Evolutionary conservation across 2,888 invertebrate species (phyloP), one percentile per base, ranked within the genome.

Genomic region (Steinernema hermaphroditum): DNA sequence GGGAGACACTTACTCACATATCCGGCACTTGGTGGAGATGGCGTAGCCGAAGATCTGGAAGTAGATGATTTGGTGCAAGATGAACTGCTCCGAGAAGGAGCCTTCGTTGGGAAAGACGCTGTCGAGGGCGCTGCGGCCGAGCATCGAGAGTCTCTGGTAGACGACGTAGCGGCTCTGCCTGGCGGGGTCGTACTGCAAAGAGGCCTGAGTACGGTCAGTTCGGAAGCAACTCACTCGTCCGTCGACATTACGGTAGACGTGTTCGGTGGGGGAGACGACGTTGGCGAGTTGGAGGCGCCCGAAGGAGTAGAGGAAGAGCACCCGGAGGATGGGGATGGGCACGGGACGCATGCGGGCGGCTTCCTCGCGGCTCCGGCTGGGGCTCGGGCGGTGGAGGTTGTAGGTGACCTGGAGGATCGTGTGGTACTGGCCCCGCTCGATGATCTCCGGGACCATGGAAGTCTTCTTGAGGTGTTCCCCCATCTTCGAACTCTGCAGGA

Each of bases 371-470:
- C 12, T 37, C 37, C 37, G 37, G 12, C 37, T 37, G 37, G 37
- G 37, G 6, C 4, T 12, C 37, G 4, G 37, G 37, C 37, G 37
- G 6, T 16, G 22, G 27, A 54, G 6, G 22, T 22, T 2, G 27
- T 54, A 54, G 27, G 54, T 54, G 6, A 22, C 54, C 16, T 27
- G 54, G 24, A 54, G 16, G 54, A 54, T 54, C 2, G 54, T 54
- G 27, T 54, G 54, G 54, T 27, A 54, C 6, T 54, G 54, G 9
- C 54, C 54, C 6, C 54, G 14, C 54, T 54, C 54, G 6, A 54
- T 16, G 6, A 54, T 14, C 12, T 22, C 8, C 22, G 24, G 22
- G 2, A 54, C 27, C 6, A 54, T 27, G 2, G 12, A 2, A 9
- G 19, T 24, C 19, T 54, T 54, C 27, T 54, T 54, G n/a, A 54